phyloP scores from a whole-genome alignment of 2,888 invertebrate genomes.

The Zhuqinia jingwanae region DNA sequence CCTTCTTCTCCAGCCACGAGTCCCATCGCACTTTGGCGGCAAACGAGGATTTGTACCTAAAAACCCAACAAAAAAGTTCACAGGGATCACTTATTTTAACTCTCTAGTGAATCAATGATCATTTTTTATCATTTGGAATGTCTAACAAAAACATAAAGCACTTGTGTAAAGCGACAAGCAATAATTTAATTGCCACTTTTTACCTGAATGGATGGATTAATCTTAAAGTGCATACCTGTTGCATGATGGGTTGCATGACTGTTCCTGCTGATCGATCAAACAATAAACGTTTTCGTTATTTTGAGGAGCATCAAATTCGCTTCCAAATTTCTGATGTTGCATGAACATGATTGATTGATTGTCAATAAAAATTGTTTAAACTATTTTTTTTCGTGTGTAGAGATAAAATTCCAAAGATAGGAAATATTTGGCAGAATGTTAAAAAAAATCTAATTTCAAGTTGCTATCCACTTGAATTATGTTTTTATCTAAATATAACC shows the following conservation, averaged over 20 bases:
- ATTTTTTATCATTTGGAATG: too few relatives aligned
- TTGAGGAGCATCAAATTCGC: too few relatives aligned
- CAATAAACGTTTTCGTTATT: slow-evolving; percentile 56
- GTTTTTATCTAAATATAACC: neutral
- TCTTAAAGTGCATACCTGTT: neutral
- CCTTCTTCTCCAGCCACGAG: slow-evolving; percentile 59
- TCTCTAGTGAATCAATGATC: too few relatives aligned
- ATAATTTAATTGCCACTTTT: too few relatives aligned
- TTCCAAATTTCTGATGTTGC: neutral
- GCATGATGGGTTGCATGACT: neutral
- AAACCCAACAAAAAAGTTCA: neutral
- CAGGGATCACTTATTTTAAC: too few relatives aligned
- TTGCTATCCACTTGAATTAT: neutral
- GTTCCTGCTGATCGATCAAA: neutral
- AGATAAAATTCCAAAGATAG: slow-evolving; percentile 39
- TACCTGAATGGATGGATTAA: too few relatives aligned
- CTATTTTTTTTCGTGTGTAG: neutral
- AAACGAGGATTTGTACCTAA: slow-evolving; percentile 64
- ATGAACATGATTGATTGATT: slow-evolving; percentile 10
- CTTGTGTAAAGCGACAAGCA: too few relatives aligned
- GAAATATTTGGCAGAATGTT: neutral
- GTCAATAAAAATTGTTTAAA: neutral
- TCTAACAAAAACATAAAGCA: too few relatives aligned
- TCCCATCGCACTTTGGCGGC: slow-evolving; percentile 70
- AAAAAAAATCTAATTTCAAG: neutral